These are phyloP conservation scores for Pyrocephalus nanus DNA, from an alignment of 2,797 vertebrate species.

Conservation along the genomic window DNA sequence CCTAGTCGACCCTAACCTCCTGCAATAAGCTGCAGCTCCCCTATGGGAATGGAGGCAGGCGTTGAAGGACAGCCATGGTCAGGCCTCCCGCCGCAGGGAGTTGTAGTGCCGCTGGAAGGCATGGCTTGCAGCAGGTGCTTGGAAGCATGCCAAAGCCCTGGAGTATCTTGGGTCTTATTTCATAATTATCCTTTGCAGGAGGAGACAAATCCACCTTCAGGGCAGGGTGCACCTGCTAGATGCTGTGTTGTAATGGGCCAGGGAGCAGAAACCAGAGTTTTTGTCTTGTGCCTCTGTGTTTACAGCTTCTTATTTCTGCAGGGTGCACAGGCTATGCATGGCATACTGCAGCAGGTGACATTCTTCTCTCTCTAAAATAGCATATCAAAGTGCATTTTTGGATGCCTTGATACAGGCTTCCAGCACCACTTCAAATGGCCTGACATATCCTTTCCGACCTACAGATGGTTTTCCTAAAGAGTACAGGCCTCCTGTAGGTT, in stretches of 20 bases:
- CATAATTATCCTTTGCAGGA: not conserved
- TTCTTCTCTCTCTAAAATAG: not conserved
- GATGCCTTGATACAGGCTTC: not conserved
- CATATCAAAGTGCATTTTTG: not conserved
- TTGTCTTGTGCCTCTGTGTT: not conserved
- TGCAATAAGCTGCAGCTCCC: not conserved
- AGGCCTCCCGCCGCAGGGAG: fast-evolving
- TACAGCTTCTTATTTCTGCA: not conserved
- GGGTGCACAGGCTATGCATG: not conserved
- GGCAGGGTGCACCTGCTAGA: not conserved
- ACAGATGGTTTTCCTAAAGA: not conserved
- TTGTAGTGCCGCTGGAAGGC: not conserved
- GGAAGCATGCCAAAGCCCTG: not conserved
- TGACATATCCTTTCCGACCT: not conserved
- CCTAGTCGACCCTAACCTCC: not conserved
- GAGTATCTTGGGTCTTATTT: not conserved
- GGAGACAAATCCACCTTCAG: not conserved
- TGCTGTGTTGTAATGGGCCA: not conserved
- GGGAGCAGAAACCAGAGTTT: not conserved
- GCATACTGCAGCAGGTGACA: not conserved
- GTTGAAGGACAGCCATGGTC: not conserved
- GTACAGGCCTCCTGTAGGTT: not conserved
- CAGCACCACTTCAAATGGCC: not conserved
- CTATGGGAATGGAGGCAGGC: fast-evolving
- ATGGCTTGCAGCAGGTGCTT: fast-evolving